These are phyloP conservation scores for Procambarus clarkii DNA, from an alignment of 1,140 invertebrate species.

Conservation along the genomic window DNA sequence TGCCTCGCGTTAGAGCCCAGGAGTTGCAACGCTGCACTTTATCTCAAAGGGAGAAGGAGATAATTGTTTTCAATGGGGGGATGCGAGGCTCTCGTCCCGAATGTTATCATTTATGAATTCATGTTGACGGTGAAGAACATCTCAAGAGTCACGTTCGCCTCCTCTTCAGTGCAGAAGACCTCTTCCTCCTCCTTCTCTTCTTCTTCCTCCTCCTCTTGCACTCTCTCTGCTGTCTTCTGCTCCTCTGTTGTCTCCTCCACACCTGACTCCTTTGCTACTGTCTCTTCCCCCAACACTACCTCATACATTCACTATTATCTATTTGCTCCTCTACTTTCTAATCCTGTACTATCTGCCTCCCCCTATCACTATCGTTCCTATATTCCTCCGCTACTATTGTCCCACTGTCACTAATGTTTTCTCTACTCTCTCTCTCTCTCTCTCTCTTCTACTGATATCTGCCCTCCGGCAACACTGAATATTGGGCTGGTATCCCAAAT, in stretches of 20 bases:
- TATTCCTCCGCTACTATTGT: no score
- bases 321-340: no score
- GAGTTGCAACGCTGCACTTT: no score
- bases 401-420: neutral
- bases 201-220: neutral
- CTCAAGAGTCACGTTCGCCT: neutral
- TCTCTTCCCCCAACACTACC: neutral
- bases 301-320: neutral
- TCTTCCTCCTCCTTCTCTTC: neutral
- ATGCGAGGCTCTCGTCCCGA: neutral
- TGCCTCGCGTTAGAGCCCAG: no score
- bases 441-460: neutral
- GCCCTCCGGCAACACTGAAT: no score
- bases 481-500: no score
- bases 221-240: neutral
- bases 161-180: neutral
- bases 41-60: no score
- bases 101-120: neutral
- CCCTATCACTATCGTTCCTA: neutral
- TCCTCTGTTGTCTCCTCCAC: neutral
- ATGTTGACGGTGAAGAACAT: neutral
- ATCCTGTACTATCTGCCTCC: no score
- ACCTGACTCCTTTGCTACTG: neutral
- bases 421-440: constrained; percentile 3
- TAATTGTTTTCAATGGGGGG: neutral